Conservation (phyloP, 1,140 invertebrate species). For the Drosophila bocqueti region DNA sequence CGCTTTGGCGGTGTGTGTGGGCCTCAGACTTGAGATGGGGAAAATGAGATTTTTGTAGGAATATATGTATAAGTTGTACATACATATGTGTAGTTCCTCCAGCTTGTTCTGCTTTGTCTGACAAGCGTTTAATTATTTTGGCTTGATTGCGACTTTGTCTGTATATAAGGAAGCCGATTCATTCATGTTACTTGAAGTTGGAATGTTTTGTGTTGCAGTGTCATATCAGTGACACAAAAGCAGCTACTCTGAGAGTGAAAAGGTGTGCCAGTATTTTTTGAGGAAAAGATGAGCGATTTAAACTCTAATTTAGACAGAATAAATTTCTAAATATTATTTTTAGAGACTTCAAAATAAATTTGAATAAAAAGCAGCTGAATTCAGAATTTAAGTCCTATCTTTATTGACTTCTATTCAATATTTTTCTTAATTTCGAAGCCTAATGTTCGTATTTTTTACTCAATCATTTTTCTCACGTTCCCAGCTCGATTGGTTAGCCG, state of each 20-base stretch:
- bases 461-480: slow-evolving; percentile 67
- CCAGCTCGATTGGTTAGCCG: slow-evolving; percentile 26
- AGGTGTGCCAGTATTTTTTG: slow-evolving; percentile 15
- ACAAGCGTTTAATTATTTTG: slow-evolving; percentile 84
- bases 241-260: slow-evolving; percentile 49
- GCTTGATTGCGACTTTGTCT: slow-evolving; percentile 56
- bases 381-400: neutral
- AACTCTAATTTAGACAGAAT: slow-evolving; percentile 1
- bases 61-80: neutral
- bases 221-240: slow-evolving; percentile 66
- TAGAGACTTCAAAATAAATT: no score
- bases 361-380: neutral
- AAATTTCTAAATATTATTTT: neutral
- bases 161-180: slow-evolving; percentile 50
- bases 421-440: neutral
- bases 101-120: slow-evolving; percentile 64
- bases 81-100: slow-evolving; percentile 44
- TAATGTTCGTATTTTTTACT: neutral
- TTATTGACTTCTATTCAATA: neutral
- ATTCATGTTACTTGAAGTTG: slow-evolving; percentile 65
- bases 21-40: slow-evolving; percentile 12
- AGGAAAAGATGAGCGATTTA: neutral
- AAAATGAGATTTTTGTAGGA: neutral
- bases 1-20: slow-evolving; percentile 61
- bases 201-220: slow-evolving; percentile 38